Conservation (phyloP, 2,113 vertebrate genomes). For the Ploceus nigricollis region DNA sequence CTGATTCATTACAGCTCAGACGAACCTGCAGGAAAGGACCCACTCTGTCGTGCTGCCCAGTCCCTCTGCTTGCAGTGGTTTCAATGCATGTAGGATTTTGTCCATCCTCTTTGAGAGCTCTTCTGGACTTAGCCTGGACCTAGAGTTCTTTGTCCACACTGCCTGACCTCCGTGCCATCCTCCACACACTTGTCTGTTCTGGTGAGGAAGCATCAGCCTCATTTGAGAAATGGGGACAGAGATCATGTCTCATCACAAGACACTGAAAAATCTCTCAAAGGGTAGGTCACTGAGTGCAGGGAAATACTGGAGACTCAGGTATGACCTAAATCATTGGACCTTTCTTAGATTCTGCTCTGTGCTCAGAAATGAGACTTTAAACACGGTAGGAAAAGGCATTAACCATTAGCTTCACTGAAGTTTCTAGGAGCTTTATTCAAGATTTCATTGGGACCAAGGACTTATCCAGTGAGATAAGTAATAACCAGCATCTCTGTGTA, state of each 20-base stretch:
- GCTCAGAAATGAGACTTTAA: background rate
- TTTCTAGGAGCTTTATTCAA: background rate
- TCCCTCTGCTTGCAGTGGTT: background rate
- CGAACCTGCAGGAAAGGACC: background rate
- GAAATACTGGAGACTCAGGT: background rate
- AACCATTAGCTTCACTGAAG: background rate
- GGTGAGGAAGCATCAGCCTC: background rate
- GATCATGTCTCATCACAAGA: background rate
- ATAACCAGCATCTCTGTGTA: background rate
- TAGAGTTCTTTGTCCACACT: background rate
- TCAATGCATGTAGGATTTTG: background rate
- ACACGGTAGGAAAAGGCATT: background rate
- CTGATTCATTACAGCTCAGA: background rate
- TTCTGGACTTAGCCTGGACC: background rate
- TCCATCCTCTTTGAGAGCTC: background rate
- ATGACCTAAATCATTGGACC: background rate
- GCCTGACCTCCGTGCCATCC: background rate
- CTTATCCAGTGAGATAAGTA: fast-evolving
- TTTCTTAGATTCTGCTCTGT: background rate
- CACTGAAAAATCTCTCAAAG: background rate
- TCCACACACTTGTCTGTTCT: background rate
- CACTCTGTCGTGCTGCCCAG: background rate
- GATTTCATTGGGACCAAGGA: background rate
- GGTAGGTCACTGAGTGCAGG: background rate
- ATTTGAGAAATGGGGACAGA: background rate